Evolutionary conservation across 2,888 invertebrate species (phyloP).

Genomic region (Cylloceria caligata): DNA sequence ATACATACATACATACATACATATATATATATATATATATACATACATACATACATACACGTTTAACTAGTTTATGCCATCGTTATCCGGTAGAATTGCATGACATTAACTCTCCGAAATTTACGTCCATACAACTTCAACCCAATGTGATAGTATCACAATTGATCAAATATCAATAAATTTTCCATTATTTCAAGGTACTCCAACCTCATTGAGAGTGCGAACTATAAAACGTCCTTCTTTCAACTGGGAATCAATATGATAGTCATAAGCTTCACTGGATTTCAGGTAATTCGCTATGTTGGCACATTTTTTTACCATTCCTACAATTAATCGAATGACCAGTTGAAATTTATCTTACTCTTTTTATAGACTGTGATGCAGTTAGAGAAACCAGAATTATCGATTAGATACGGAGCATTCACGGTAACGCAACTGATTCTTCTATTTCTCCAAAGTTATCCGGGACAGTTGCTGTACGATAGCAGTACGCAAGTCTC

Average conservation of each 20-base stretch:
- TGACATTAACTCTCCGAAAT: not conserved
- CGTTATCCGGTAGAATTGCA: not conserved
- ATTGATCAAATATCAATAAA: not conserved
- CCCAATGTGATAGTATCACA: not conserved
- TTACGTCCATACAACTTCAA: not conserved
- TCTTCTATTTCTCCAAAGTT: constrained; percentile 63
- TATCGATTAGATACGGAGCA: constrained; percentile 58
- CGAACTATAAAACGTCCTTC: constrained; percentile 72
- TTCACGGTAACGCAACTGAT: constrained; percentile 57
- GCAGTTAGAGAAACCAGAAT: constrained; percentile 58
- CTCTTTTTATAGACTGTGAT: constrained; percentile 58
- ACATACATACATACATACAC: too few relatives aligned
- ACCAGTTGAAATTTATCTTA: not conserved
- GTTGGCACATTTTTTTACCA: too few relatives aligned
- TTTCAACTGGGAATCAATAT: constrained; percentile 75
- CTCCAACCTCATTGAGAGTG: constrained; percentile 67
- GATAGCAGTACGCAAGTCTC: constrained; percentile 63
- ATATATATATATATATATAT: not conserved
- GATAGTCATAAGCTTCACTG: constrained; percentile 75
- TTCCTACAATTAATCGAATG: not conserved
- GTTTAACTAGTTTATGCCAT: too few relatives aligned
- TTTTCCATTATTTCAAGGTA: constrained; percentile 66
- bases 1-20: not conserved
- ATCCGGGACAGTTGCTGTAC: constrained; percentile 63
- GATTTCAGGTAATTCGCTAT: constrained; percentile 73